Base-by-base conservation (phyloP, 2,888 invertebrate genomes). In the Trissoscelio sp. region DNA sequence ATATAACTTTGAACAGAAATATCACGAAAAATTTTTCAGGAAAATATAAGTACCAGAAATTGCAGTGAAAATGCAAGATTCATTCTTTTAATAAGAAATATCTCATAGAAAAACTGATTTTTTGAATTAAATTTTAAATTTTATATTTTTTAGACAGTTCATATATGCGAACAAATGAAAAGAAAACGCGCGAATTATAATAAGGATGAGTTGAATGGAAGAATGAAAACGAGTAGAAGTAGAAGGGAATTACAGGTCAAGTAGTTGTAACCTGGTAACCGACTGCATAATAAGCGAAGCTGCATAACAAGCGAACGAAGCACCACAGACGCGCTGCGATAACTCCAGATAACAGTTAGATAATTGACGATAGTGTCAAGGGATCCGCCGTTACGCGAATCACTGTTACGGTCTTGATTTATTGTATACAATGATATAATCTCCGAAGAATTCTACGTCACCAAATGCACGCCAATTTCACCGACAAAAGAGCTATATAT, bases 281-380 rank as follows among this genome's bases (percentile, higher is more conserved):
- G 73, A 24, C 73, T 55, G 73, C 70, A 48, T 72, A 66, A 66
- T 34, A 51, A 51, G 66, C 51, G 24, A 22, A 31, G 34, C 72
- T 39, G 53, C 74, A 55, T 74, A 70, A 70, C 46, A 58, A 70
- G 57, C 58, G 14, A 37, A 9, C 39, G n/a, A 11, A 51, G 46
- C 16, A 18, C 42, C 9, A 39, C 14, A 48, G 18, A 39, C 60
- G 37, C 28, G 16, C 12, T 20, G 53, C 18, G 64, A 73, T 73
- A 73, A 55, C 64, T 53, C 44, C 11, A 31, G 55, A 73, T 73
- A 55, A 72, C 48, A 62, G 72, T 48, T 72, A 72, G 70, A 72
- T 72, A 72, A 72, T 72, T 72, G 51, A 60, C 74, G 74, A 75
- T 75, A 64, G 66, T 51, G 75, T 75, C 67, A 67, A 51, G 16